Evolutionary conservation across 92 coral and sea anemone species (phyloP), one percentile per base, ranked within the genome.

Genomic region (Epizoanthus scotinus): DNA sequence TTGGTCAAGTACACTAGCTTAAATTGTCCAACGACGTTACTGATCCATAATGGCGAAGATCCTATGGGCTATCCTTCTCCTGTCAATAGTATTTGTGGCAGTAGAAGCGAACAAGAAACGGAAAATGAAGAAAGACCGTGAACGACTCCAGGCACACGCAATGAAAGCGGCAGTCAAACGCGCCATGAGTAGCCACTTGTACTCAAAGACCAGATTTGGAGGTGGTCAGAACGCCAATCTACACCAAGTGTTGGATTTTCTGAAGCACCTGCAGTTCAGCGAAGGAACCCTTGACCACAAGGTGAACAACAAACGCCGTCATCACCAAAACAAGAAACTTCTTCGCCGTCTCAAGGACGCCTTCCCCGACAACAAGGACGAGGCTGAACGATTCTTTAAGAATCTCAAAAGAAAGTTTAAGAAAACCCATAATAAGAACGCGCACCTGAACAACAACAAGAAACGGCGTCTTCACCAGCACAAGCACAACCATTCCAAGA

Each of bases 241-340:
- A 8, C 54, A 40, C 68, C 50, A 59, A 47, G 25, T 75, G 36
- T 58, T 29, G 12, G 81, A 75, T 52, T 73, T 73, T 53, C 63
- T 73, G 63, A 53, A 73, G 28, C 29, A 29, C 21, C 50, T 38
- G 22, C n/a, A 20, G 22, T 40, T 20, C 56, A 44, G 44, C 36
- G 67, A 59, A 0, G 15, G 47, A 13, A 0, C 0, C 15, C 20
- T 21, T 8, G 40, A 21, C 10, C 28, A 6, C 13, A 18, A 31
- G 56, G 40, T 6, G 22, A 71, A 50, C 56, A 17, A 15, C 26
- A 24, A 29, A 17, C 64, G 31, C 17, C 15, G 6, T 22, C 18
- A 22, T 12, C 59, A 21, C 40, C 3, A 1, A 31, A 17, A 64
- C 40, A 58, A 59, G 56, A 40, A 40, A 59, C 14, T 75, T 13